These are phyloP conservation scores for Hoplodrina blanda DNA, from an alignment of 2,888 invertebrate genomes.

Conservation along the genomic window DNA sequence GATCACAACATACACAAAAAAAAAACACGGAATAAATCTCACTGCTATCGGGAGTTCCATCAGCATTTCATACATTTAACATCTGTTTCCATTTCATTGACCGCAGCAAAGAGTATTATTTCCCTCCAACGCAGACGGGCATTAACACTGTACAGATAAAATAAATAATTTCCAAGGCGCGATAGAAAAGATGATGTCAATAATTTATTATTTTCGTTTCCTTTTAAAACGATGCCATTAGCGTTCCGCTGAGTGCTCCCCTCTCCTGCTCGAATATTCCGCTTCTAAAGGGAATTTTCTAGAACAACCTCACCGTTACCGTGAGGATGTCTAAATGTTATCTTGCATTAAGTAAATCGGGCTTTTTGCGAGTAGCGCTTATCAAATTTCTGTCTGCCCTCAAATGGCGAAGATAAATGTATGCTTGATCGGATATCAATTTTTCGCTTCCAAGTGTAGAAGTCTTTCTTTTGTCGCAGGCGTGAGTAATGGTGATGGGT, in stretches of 20 bases:
- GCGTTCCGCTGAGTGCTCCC: slow-evolving; percentile 80
- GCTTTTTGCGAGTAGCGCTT: slow-evolving; percentile 72
- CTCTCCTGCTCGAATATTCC: slow-evolving; percentile 77
- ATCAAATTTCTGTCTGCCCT: slow-evolving; percentile 72
- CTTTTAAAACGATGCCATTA: slow-evolving; percentile 86
- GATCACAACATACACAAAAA: slow-evolving; percentile 43
- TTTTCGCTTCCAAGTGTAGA: slow-evolving; percentile 59
- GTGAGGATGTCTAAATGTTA: slow-evolving; percentile 77
- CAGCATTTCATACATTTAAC: slow-evolving; percentile 77
- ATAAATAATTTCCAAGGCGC: slow-evolving; percentile 80
- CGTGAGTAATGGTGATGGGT: slow-evolving; percentile 60
- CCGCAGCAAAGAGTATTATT: slow-evolving; percentile 79
- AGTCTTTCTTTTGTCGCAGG: slow-evolving; percentile 53
- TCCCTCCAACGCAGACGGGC: slow-evolving; percentile 64
- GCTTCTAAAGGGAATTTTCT: slow-evolving; percentile 76
- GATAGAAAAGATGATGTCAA: slow-evolving; percentile 83
- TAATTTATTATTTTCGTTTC: slow-evolving; percentile 88
- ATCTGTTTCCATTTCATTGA: slow-evolving; percentile 81
- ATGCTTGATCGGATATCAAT: slow-evolving; percentile 69
- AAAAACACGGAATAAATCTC: slow-evolving; percentile 63
- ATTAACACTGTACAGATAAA: slow-evolving; percentile 71
- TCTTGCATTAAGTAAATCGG: slow-evolving; percentile 76
- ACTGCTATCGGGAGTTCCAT: slow-evolving; percentile 70
- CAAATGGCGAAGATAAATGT: slow-evolving; percentile 63
- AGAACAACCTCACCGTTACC: slow-evolving; percentile 75